Base-by-base conservation (phyloP, 2,113 vertebrate genomes). In the Phaethon lepturus region DNA sequence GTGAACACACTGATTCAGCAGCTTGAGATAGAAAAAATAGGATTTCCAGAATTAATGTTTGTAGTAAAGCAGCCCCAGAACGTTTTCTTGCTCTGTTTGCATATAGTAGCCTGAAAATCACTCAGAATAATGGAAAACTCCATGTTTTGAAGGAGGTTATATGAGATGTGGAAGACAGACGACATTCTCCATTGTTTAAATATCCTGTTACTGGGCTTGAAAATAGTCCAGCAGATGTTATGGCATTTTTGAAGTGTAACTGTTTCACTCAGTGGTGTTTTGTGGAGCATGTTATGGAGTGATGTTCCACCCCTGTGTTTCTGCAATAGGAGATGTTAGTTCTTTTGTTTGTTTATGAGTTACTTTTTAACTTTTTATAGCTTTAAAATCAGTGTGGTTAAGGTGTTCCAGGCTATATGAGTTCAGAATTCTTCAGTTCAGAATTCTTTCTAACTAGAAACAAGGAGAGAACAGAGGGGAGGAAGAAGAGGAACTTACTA, bases 341-440 rank as follows among this genome's bases (percentile, higher is more conserved):
- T 79, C 23, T 68, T 75, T 19, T 29, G 6, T 81, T 84, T 85
- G 58, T 80, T 91, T 87, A 49, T 78, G 5, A 72, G 73, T 93
- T 92, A 84, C 76, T 56, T 85, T 76, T 53, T 87, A 59, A 95
- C 45, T 33, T 93, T 90, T 63, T 66, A 67, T 75, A 50, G 69
- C 52, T 89, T 72, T 79, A 67, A 60, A 80, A 49, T 60, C 17
- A 26, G 24, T n/a, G 11, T 24, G 13, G 25, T 74, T 75, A 71
- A 78, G 24, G 25, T 89, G 24, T 59, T 87, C 84, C 31, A 40
- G 50, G 20, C n/a, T 64, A 4, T 9, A 3, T 3, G 26, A 74
- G 40, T 83, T 85, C 19, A 62, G 59, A 68, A 44, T 87, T 60
- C n/a, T 78, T 53, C 24, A 38, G 9, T 59, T 76, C 53, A 47